Evolutionary conservation across 2,888 invertebrate genomes (phyloP).

Genomic region (Balanococcus diminutus): DNA sequence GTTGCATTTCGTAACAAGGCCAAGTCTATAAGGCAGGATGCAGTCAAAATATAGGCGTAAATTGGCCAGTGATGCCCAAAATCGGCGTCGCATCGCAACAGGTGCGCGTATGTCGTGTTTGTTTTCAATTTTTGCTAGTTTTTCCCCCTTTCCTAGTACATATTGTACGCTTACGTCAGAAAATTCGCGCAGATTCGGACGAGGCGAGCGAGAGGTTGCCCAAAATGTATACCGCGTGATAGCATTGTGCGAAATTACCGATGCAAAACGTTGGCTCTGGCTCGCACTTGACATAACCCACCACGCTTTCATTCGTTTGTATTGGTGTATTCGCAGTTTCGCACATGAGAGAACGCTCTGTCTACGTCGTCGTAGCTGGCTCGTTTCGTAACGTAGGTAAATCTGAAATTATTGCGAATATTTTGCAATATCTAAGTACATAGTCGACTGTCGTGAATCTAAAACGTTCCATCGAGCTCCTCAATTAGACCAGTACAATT

Average conservation of each 20-base stretch:
- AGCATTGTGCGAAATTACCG: conserved; percentile 31
- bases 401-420: neutral
- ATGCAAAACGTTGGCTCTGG: conserved; percentile 23
- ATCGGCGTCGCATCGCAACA: neutral
- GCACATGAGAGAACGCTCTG: neutral
- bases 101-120: neutral
- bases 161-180: neutral
- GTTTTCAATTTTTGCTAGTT: neutral
- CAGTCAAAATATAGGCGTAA: conserved; percentile 23
- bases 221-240: neutral
- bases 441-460: neutral
- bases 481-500: no score
- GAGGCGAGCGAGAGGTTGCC: neutral
- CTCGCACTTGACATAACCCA: neutral
- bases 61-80: conserved; percentile 11
- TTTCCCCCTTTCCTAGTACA: neutral
- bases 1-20: conserved; percentile 41
- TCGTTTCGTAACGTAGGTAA: neutral
- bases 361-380: neutral
- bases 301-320: neutral
- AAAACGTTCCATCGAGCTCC: neutral
- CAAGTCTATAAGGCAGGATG: conserved; percentile 42
- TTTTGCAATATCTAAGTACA: neutral
- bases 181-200: neutral
- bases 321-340: no score